Conservation (phyloP, 2,888 invertebrate genomes). For the Watsonalla binaria region DNA sequence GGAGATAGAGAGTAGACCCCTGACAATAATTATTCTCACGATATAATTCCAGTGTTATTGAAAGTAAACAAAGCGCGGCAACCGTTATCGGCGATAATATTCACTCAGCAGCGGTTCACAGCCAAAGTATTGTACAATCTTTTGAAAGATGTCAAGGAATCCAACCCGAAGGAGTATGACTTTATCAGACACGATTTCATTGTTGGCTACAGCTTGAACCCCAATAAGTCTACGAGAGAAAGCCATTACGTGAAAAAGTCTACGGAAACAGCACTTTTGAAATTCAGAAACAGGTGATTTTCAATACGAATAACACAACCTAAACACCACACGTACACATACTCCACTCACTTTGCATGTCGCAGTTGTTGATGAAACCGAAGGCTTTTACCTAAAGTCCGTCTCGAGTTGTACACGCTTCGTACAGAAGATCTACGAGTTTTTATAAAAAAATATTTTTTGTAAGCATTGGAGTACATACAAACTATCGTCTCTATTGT, state of each 20-base stretch:
- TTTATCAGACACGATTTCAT: slow-evolving; percentile 85
- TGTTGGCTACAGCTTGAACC: slow-evolving; percentile 82
- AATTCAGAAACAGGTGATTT: slow-evolving; percentile 65
- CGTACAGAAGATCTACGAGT: too few species aligned
- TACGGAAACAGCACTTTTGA: slow-evolving; percentile 72
- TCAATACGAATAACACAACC: not conserved
- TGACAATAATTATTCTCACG: slow-evolving; percentile 1
- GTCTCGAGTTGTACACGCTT: too few species aligned
- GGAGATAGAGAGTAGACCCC: not conserved
- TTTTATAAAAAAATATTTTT: too few species aligned
- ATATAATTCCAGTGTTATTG: slow-evolving; percentile 31
- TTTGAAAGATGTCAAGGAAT: slow-evolving; percentile 70
- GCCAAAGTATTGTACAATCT: slow-evolving; percentile 86
- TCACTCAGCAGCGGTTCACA: slow-evolving; percentile 85
- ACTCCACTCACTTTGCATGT: too few species aligned
- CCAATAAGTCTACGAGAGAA: slow-evolving; percentile 78
- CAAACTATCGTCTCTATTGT: too few species aligned
- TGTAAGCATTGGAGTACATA: too few species aligned
- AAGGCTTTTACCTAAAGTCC: too few species aligned
- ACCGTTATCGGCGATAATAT: slow-evolving; percentile 83
- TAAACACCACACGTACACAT: not conserved
- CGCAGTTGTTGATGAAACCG: too few species aligned
- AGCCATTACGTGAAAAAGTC: slow-evolving; percentile 71
- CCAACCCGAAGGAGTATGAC: slow-evolving; percentile 63
- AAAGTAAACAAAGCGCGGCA: slow-evolving; percentile 49